Evolutionary conservation across 2,113 vertebrate species (phyloP), one percentile per base, ranked within the genome.

Genomic region (Cynoglossus semilaevis): DNA sequence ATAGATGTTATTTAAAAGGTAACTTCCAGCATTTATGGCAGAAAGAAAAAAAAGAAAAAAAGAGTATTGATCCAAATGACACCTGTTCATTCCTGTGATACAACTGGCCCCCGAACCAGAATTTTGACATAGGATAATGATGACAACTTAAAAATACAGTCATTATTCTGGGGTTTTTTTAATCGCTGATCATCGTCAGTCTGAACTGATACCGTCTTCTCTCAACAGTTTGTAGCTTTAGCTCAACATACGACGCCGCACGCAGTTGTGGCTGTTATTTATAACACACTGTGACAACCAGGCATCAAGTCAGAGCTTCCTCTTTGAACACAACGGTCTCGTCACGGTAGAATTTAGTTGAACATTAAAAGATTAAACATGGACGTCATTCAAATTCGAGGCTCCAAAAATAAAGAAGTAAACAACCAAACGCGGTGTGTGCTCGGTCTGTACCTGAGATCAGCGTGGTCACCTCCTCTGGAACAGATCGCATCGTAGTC

Each of bases 401-500:
- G n/a, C n/a, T n/a, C n/a, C n/a, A n/a, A n/a, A n/a, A n/a, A n/a
- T n/a, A n/a, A n/a, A 15, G 7, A 16, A 15, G 47, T 7, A 62
- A 2, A 19, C 3, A 9, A 1, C 15, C 3, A 13, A 15, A 51
- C 14, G 9, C 15, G 38, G 11, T 41, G n/a, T 15, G 1, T 8
- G 0, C 2, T 1, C 7, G 0, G 19, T 55, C n/a, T n/a, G n/a
- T 87, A 92, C 91, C 91, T 88, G 87, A 81, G 17, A 92, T 74
- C 7, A 92, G 88, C 16, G 74, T 18, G 10, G 81, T 67, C 57
- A 92, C 34, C 50, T 92, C 90, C 54, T 92, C 91, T 1, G 89
- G 85, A 41, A 90, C 58, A 4, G 76, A 45, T 1, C 59, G 80
- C 91, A 92, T 92, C 7, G 46, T 79, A 0, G 3, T 37, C 7